Percentiles rank a stretch among this genome's conserved stretches.
phyloP scores from a whole-genome alignment of 2,797 vertebrate species.

The Thaleichthys pacificus region DNA sequence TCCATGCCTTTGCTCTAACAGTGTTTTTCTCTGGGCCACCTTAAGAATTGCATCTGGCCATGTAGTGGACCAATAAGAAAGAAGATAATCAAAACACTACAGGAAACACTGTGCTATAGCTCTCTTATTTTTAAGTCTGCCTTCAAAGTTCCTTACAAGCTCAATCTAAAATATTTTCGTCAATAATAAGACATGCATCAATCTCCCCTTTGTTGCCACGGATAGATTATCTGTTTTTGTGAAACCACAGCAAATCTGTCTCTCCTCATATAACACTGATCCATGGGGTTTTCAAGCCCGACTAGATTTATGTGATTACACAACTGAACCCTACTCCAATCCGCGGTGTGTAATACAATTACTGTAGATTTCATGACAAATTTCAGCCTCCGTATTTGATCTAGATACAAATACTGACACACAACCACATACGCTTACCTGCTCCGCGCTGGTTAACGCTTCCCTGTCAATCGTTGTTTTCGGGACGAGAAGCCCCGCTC shows the following conservation, averaged over 20 bases:
- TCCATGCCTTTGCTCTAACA: neutral
- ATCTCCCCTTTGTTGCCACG: conserved; percentile 24
- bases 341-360: neutral
- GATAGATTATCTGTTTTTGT: conserved; percentile 20
- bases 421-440: conserved; percentile 52
- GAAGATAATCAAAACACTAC: conserved; percentile 10
- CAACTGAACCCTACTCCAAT: neutral
- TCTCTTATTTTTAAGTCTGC: neutral
- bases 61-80: conserved; percentile 32
- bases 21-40: conserved; percentile 29
- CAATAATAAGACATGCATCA: conserved; percentile 19
- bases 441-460: conserved; percentile 51
- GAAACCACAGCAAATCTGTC: conserved; percentile 19
- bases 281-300: neutral
- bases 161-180: conserved; percentile 11
- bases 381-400: neutral
- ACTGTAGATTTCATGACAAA: neutral
- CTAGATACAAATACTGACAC: conserved; percentile 9
- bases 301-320: conserved; percentile 11
- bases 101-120: conserved; percentile 30
- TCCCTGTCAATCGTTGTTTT: conserved; percentile 42
- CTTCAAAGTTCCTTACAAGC: neutral
- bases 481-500: conserved; percentile 50
- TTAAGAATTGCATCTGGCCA: conserved; percentile 25
- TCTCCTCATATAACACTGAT: conserved; percentile 18